Conservation (phyloP, 2,113 vertebrate genomes). For the Eubucco bourcierii region DNA sequence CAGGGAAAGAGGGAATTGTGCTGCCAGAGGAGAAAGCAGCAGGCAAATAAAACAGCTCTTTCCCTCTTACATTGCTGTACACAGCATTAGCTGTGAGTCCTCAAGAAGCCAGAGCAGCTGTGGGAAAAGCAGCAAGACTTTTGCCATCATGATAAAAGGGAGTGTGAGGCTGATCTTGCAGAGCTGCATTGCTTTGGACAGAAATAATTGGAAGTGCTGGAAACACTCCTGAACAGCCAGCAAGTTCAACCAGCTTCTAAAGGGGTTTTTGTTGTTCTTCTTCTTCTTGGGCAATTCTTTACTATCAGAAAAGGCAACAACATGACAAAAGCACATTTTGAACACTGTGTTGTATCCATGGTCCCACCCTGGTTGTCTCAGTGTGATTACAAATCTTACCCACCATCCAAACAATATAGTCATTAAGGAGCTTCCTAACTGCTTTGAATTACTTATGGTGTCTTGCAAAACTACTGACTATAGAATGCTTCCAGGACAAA, state of each 20-base stretch:
- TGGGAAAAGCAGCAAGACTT: neutral
- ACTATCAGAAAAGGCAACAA: neutral
- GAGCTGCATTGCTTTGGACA: neutral
- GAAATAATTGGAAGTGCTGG: neutral
- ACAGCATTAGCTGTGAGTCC: neutral
- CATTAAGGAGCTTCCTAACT: neutral
- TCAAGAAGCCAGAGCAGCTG: neutral
- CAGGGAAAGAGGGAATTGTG: neutral
- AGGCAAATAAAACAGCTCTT: conserved; percentile 1
- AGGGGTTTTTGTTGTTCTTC: neutral
- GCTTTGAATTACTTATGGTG: neutral
- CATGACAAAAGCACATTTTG: neutral
- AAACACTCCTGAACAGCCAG: neutral
- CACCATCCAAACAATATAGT: neutral
- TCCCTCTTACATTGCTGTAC: neutral
- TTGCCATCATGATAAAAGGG: neutral
- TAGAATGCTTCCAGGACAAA: neutral
- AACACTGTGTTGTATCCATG: neutral
- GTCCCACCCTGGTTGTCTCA: neutral
- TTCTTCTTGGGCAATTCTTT: too few relatives aligned
- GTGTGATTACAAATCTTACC: neutral
- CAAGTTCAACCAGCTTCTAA: neutral
- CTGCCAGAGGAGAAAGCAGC: neutral
- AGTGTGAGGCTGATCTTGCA: neutral
- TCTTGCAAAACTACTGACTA: neutral